Conservation (phyloP, 2,888 invertebrate genomes). For the Pseudococcus viburni region DNA sequence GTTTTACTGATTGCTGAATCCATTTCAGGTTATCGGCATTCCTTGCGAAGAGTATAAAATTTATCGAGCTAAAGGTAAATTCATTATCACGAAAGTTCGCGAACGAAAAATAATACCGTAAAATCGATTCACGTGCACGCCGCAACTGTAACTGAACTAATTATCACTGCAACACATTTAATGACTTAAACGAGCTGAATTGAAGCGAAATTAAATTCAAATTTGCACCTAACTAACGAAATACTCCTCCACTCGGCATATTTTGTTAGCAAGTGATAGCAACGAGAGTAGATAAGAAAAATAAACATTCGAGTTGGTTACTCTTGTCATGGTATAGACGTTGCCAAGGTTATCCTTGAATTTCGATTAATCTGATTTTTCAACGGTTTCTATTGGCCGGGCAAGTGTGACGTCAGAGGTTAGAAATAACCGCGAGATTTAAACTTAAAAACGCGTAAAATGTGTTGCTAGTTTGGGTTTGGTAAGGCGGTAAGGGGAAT, state of each 20-base stretch:
- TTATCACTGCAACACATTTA: slow-evolving; percentile 6
- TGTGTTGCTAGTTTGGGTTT: neutral
- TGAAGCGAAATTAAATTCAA: slow-evolving; percentile 19
- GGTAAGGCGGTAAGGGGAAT: neutral
- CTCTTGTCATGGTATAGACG: neutral
- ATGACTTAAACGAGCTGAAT: neutral
- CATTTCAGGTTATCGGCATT: slow-evolving; percentile 62
- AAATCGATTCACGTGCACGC: neutral
- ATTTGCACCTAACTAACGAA: slow-evolving; percentile 2
- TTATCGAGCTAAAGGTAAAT: neutral
- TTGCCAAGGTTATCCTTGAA: neutral
- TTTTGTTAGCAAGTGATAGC: slow-evolving; percentile 47
- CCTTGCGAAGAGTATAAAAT: neutral
- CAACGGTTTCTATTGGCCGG: neutral
- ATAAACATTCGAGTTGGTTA: slow-evolving; percentile 50
- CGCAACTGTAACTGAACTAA: neutral
- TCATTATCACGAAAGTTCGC: slow-evolving; percentile 29
- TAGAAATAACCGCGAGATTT: neutral
- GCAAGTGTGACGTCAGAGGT: neutral
- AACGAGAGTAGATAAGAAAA: slow-evolving; percentile 54
- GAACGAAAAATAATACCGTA: neutral
- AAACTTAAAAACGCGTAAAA: neutral
- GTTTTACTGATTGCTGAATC: slow-evolving; percentile 60
- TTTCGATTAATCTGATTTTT: neutral
- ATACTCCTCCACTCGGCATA: slow-evolving; percentile 50